Conservation (phyloP, 1,140 invertebrate genomes). For the Tetramorium simillimum region DNA sequence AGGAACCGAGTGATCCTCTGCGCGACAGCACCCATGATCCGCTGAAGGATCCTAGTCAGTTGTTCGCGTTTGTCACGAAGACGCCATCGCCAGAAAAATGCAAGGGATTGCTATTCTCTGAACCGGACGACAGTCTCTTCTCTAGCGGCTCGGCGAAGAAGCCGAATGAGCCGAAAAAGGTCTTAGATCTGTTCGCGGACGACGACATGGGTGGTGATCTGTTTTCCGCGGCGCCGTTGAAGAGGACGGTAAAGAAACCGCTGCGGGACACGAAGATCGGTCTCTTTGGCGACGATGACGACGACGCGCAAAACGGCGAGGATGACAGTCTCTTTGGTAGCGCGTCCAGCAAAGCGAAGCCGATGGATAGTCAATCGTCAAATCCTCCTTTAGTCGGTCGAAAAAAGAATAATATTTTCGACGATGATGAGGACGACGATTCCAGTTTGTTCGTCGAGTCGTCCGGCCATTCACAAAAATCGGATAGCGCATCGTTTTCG, state of each 20-base stretch:
- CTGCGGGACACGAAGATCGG: conserved; percentile 73
- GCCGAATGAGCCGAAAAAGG: conserved; percentile 63
- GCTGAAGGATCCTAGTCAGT: conserved; percentile 81
- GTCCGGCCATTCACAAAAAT: conserved; percentile 45
- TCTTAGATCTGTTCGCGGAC: conserved; percentile 78
- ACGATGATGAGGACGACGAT: conserved; percentile 72
- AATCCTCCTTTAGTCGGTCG: background rate
- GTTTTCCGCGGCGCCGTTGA: conserved; percentile 73
- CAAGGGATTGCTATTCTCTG: conserved; percentile 74
- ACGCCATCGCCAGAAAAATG: conserved; percentile 83
- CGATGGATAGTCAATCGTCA: conserved; percentile 17
- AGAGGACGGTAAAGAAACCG: conserved; percentile 76
- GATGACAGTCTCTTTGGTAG: conserved; percentile 77
- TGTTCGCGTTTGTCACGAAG: conserved; percentile 84
- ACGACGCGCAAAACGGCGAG: conserved; percentile 71
- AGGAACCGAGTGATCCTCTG: conserved; percentile 77
- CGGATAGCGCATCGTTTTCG: conserved; percentile 37
- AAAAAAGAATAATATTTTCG: conserved; percentile 67
- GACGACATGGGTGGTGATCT: conserved; percentile 77
- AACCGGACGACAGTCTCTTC: conserved; percentile 81
- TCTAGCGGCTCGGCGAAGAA: conserved; percentile 66
- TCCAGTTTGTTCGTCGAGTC: conserved; percentile 60
- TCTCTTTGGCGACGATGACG: conserved; percentile 78
- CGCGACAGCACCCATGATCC: conserved; percentile 80
- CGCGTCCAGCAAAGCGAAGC: conserved; percentile 35